Percentiles rank a stretch among this genome's conserved stretches.
phyloP scores from a whole-genome alignment of 2,113 vertebrate genomes.

The Aphelocoma coerulescens region DNA sequence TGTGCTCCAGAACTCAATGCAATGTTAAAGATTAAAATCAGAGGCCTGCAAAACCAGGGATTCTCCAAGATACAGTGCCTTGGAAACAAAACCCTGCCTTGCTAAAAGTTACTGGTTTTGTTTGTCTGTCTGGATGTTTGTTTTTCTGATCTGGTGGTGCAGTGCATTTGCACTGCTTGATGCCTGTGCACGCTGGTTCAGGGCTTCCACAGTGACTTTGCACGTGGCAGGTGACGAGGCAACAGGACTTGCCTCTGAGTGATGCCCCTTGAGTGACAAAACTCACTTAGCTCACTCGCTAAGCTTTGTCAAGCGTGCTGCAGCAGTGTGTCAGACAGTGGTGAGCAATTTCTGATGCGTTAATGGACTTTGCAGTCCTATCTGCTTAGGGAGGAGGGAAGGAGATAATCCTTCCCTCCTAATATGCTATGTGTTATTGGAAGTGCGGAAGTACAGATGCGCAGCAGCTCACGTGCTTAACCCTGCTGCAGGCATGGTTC shows the following conservation, averaged over 20 bases:
- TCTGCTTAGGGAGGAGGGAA: slow-evolving; percentile 25
- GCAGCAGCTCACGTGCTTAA: background rate
- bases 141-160: background rate
- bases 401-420: slow-evolving; percentile 10
- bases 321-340: background rate
- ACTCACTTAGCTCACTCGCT: background rate
- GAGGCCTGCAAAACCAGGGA: background rate
- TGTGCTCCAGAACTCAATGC: fast-evolving
- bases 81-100: background rate
- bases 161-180: background rate
- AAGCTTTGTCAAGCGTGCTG: background rate
- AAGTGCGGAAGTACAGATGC: background rate
- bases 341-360: background rate
- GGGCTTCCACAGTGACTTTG: background rate
- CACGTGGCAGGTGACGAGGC: background rate
- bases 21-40: background rate
- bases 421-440: background rate
- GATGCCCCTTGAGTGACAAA: background rate
- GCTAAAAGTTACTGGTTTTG: background rate
- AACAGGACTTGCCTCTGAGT: background rate
- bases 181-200: too few species aligned
- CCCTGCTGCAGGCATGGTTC: background rate
- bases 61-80: background rate
- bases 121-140: background rate
- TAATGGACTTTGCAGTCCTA: slow-evolving; percentile 21